Evolutionary conservation across 2,797 vertebrate species (phyloP), one percentile per base, ranked within the genome.

Genomic region (Coccyzus lansbergi): DNA sequence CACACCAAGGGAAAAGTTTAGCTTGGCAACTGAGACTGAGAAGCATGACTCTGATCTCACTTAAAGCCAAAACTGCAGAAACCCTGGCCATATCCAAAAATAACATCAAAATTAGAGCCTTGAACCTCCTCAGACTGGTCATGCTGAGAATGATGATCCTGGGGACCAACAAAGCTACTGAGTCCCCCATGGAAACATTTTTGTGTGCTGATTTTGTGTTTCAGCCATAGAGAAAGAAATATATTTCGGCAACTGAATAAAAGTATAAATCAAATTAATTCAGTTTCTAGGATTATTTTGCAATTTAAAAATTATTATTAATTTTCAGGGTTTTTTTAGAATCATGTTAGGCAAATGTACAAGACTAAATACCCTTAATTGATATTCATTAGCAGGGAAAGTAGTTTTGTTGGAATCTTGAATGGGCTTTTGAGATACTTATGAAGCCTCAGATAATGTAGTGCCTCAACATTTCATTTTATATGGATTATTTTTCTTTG

Each of bases 1-100:
- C 97, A 98, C 97, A 98, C 97, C 96, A 97, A 97, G 96, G 90
- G 96, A 96, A 93, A 98, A 98, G 97, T 98, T 98, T 98, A 95
- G 89, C 82, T 98, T 98, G 98, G 98, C 98, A 98, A 94, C 51
- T 86, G 75, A 89, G 80, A 33, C 94, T 95, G 60, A 96, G 95
- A 97, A 97, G 96, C 97, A 97, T 98, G 97, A 97, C 96, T 98
- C 97, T 88, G 15, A 97, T 97, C 96, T 96, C 92, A 81, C 77
- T 96, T 94, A 94, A 96, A 97, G 97, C 96, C 98, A 98, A 97
- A 97, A 93, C 96, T 98, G 87, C 96, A 97, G 96, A 98, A 98
- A 98, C 81, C 40, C 79, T 95, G 93, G 89, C 56, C 92, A 96
- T 97, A 97, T 98, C 98, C 98, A 98, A 98, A 97, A 98, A 98